Percentiles rank a stretch among this genome's conserved stretches.
These are phyloP conservation scores for Ischnus inquisitorius DNA, from an alignment of 2,888 invertebrate species.

Conservation along the genomic window DNA sequence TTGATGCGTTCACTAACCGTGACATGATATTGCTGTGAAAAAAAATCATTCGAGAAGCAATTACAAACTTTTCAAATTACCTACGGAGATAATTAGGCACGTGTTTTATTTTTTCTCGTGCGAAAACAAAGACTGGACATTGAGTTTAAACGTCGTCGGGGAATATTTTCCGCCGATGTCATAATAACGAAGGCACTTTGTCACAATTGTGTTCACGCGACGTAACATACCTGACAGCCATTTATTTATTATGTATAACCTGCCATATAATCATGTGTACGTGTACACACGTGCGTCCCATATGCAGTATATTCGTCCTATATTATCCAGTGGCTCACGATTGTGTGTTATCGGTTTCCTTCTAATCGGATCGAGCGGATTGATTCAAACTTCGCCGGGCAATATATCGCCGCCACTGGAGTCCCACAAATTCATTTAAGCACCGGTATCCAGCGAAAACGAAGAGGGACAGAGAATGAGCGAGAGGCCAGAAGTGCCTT, in stretches of 20 bases:
- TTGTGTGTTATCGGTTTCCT: background rate
- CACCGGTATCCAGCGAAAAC: background rate
- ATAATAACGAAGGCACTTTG: conserved; percentile 63
- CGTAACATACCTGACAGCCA: conserved; percentile 47
- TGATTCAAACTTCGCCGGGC: background rate
- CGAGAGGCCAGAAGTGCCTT: background rate
- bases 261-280: background rate
- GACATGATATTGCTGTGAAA: background rate
- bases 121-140: conserved; percentile 23
- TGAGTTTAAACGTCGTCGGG: conserved; percentile 49
- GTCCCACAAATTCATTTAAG: background rate
- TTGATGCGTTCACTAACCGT: background rate
- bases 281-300: background rate
- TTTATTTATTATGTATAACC: conserved; percentile 45
- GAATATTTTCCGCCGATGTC: conserved; percentile 56
- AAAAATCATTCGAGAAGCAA: conserved; percentile 5
- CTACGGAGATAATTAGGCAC: conserved; percentile 49
- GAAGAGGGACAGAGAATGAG: background rate
- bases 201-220: conserved; percentile 59
- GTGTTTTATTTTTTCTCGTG: conserved; percentile 30
- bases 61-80: conserved; percentile 46
- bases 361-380: conserved; percentile 25
- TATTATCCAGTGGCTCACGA: background rate
- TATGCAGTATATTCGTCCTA: background rate
- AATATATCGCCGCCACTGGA: background rate